Evolutionary conservation across 2,888 invertebrate species (phyloP).

Genomic region (Melinaea menophilus): DNA sequence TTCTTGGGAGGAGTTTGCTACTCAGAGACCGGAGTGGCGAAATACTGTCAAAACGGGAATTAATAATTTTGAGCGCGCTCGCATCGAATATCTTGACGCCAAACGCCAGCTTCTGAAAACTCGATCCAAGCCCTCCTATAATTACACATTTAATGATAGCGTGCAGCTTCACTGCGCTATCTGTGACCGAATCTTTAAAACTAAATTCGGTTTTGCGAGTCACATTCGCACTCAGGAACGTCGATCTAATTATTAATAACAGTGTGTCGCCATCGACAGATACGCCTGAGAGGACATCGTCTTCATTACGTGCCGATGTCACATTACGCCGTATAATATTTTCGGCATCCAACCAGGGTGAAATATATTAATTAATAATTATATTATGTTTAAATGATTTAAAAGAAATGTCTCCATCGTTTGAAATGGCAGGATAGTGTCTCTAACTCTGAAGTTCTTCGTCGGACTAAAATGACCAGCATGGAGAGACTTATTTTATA

Average conservation of each 20-base stretch:
- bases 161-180: too few species aligned
- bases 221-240: background rate
- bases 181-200: background rate
- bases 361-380: too few species aligned
- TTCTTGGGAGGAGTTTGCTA: slow-evolving; percentile 1
- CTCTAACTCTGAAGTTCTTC: slow-evolving; percentile 17
- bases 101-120: slow-evolving; percentile 1
- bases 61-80: slow-evolving; percentile 1
- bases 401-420: slow-evolving; percentile 13
- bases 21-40: slow-evolving; percentile 5
- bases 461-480: background rate
- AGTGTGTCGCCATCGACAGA: background rate
- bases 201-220: slow-evolving; percentile 1
- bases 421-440: slow-evolving; percentile 24
- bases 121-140: too few species aligned
- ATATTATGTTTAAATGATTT: too few species aligned
- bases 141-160: too few species aligned
- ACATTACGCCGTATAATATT: too few species aligned
- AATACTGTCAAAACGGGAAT: slow-evolving; percentile 8
- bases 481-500: background rate
- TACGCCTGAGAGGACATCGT: background rate
- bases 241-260: background rate
- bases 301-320: too few species aligned
- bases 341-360: too few species aligned
- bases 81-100: slow-evolving; percentile 4